A percentile compares a stretch with the other conserved stretches of the same genome.
phyloP scores from a whole-genome alignment of 2,797 vertebrate species.

The Gallinago nigripennis region DNA sequence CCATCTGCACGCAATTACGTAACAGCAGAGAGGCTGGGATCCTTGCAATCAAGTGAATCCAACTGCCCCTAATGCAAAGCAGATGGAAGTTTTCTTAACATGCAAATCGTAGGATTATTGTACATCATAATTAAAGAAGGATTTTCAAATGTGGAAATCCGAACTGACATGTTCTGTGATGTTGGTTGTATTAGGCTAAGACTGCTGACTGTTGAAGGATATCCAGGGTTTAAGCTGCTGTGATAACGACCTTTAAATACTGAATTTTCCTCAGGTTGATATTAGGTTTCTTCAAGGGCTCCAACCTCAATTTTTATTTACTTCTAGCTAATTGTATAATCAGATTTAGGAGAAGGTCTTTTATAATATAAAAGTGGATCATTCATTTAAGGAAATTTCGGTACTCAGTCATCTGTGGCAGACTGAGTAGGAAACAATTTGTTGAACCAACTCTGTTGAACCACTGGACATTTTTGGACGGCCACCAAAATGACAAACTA shows the following conservation, averaged over 20 bases:
- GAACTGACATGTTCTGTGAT: background rate
- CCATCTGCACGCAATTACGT: conserved; percentile 75
- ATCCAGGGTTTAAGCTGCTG: background rate
- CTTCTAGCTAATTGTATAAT: background rate
- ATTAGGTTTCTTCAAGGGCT: background rate
- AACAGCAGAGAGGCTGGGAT: conserved; percentile 37
- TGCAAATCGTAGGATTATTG: conserved; percentile 44
- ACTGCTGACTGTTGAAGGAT: background rate
- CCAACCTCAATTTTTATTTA: background rate
- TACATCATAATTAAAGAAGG: conserved; percentile 57
- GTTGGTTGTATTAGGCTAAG: background rate
- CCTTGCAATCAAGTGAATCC: conserved; percentile 70
- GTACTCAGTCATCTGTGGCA: background rate
- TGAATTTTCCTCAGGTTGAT: background rate
- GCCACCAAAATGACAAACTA: background rate
- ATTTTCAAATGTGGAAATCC: conserved; percentile 46
- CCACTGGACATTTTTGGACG: background rate
- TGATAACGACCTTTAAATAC: background rate
- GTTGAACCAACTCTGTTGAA: background rate
- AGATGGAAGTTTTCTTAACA: conserved; percentile 69
- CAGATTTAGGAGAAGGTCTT: background rate
- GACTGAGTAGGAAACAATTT: background rate
- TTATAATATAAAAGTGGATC: background rate
- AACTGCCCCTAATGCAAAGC: conserved; percentile 67
- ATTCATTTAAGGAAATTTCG: background rate